phyloP scores from a whole-genome alignment of 1,140 invertebrate genomes.

The Campoletis sonorensis region DNA sequence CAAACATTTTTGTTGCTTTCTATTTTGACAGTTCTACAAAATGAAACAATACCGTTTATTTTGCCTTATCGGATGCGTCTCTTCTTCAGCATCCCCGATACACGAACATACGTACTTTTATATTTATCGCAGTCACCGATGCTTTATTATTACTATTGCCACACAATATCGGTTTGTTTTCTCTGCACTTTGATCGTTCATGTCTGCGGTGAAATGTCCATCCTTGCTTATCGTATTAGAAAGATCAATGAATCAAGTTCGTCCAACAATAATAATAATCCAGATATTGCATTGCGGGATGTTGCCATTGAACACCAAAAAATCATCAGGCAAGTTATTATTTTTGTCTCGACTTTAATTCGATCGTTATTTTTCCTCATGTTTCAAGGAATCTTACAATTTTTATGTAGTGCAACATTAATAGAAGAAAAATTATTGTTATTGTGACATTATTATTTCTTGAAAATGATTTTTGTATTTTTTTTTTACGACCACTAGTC shows the following conservation, averaged over 20 bases:
- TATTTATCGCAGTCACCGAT: constrained; percentile 25
- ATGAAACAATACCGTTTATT: constrained; percentile 38
- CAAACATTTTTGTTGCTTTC: constrained; percentile 6
- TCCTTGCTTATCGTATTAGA: constrained; percentile 23
- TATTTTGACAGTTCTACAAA: constrained; percentile 28
- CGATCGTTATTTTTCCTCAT: too few relatives aligned
- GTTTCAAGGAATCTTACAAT: too few relatives aligned
- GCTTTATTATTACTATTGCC: constrained; percentile 32
- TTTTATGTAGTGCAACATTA: too few relatives aligned
- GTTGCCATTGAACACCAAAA: not conserved
- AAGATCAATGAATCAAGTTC: not conserved
- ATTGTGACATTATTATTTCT: too few relatives aligned
- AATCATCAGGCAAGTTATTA: not conserved
- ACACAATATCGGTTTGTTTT: constrained; percentile 34
- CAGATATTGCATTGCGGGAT: constrained; percentile 1
- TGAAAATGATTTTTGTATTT: too few relatives aligned
- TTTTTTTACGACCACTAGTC: too few relatives aligned
- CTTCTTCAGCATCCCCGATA: constrained; percentile 26
- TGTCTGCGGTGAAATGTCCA: constrained; percentile 22
- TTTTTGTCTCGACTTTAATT: too few relatives aligned
- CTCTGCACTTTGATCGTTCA: constrained; percentile 22
- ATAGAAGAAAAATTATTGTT: too few relatives aligned
- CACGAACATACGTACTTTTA: constrained; percentile 16
- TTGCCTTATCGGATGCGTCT: constrained; percentile 41
- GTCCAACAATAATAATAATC: not conserved